A percentile compares a stretch with the other conserved stretches of the same genome.
These are phyloP conservation scores for Boulengeromyrus knoepffleri DNA, from an alignment of 2,113 vertebrate species.

Conservation along the genomic window DNA sequence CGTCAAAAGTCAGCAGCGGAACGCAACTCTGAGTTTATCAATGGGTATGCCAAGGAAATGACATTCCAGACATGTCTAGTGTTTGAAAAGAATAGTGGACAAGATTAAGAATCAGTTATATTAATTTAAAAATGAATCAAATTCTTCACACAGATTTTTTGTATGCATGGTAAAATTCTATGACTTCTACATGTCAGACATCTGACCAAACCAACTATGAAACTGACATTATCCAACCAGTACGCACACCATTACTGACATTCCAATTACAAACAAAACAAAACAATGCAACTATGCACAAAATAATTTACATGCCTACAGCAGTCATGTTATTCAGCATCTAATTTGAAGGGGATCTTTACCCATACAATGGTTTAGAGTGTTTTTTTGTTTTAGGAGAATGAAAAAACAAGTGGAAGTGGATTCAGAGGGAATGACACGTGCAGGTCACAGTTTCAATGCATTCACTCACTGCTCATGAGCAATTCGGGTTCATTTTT, in stretches of 20 bases:
- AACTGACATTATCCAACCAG: constrained; percentile 15
- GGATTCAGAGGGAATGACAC: not conserved
- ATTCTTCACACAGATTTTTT: not conserved
- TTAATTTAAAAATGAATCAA: not conserved
- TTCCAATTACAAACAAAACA: constrained; percentile 18
- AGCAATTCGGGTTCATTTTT: not conserved
- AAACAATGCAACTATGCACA: not conserved
- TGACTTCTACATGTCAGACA: constrained; percentile 14
- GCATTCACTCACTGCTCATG: not conserved
- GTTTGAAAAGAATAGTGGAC: not conserved
- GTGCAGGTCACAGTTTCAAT: not conserved
- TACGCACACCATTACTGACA: constrained; percentile 18
- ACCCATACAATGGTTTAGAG: not conserved
- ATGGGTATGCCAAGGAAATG: not conserved
- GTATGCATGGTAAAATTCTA: not conserved
- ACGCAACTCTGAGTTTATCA: not conserved
- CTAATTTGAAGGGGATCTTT: not conserved
- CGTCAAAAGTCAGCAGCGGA: not conserved
- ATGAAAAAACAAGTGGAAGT: not conserved
- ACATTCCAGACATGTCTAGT: not conserved
- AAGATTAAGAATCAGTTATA: not conserved
- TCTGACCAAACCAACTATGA: constrained; percentile 23
- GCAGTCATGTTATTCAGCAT: constrained; percentile 5
- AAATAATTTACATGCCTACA: not conserved
- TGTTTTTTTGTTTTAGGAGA: not conserved